Base-by-base conservation (phyloP, 2,888 invertebrate genomes). In the Podotricha telesiphe region DNA sequence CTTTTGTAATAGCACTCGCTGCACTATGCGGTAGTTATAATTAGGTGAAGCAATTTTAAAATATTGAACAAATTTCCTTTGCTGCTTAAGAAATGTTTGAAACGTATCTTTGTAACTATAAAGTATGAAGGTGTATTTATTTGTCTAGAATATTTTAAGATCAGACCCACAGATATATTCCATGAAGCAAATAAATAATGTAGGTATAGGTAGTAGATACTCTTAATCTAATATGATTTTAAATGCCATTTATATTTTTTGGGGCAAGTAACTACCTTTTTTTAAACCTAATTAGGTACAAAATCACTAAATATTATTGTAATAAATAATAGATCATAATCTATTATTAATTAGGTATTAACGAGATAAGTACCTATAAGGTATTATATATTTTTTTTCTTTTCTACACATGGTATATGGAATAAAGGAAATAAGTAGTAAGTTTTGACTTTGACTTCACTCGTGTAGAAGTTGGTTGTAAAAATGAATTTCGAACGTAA, bases 401-500 rank as follows among this genome's bases (percentile, higher is more conserved):
- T 51, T 22, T 6, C n/a, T 15, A 22, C 10, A n/a, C n/a, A 28
- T 28, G 10, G 6, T 22, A 53, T 7, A 58, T 20, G 19, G 13
- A 15, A 40, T 40, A 40, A 15, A 40, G 17, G 19, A 48, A 1
- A 48, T 48, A 48, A 47, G 19, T 13, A 56, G 40, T 1, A 13
- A 40, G 19, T 11, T 40, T 15, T 40, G 13, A 51, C 37, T 28
- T 28, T 59, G 22, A 50, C 28, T 17, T 61, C 42, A 22, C 10
- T 68, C 11, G 20, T 61, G 47, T 11, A 17, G 48, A 20, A 28
- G 45, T 58, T 19, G 13, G 15, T 19, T 70, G 73, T 78, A 78
- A 78, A 80, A 77, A 66, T 77, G 78, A 77, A 78, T 73, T 76
- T 72, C 66, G 68, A 75, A 78, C 76, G 76, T 77, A 78, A 81